Conservation (phyloP, 2,113 vertebrate genomes). For the Montifringilla adamsi region DNA sequence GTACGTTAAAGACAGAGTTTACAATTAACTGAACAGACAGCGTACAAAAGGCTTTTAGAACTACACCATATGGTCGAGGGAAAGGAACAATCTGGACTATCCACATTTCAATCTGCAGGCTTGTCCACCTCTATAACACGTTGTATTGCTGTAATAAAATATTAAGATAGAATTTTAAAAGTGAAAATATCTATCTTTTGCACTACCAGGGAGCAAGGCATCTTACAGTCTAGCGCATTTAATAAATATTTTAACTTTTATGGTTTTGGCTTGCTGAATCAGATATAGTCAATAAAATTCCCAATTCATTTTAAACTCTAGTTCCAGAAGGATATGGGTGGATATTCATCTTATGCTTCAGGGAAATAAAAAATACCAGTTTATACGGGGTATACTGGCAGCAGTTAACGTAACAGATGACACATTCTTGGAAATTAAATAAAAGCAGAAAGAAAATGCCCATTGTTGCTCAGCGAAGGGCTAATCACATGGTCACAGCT, state of each 20-base stretch:
- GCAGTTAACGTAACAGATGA: slow-evolving; percentile 75
- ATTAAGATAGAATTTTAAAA: slow-evolving; percentile 75
- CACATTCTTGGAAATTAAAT: slow-evolving; percentile 81
- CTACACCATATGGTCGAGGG: slow-evolving; percentile 81
- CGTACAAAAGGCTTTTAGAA: slow-evolving; percentile 83
- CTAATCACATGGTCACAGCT: slow-evolving; percentile 80
- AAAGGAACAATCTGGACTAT: slow-evolving; percentile 81
- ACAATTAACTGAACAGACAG: slow-evolving; percentile 82
- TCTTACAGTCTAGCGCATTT: slow-evolving; percentile 44
- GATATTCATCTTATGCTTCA: slow-evolving; percentile 72
- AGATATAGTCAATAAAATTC: slow-evolving; percentile 63
- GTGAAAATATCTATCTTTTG: slow-evolving; percentile 70
- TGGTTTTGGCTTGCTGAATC: slow-evolving; percentile 57
- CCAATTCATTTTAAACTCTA: slow-evolving; percentile 63
- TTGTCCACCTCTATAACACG: slow-evolving; percentile 82
- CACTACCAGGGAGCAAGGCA: slow-evolving; percentile 58
- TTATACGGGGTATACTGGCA: slow-evolving; percentile 72
- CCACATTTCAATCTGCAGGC: slow-evolving; percentile 79
- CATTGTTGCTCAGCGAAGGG: slow-evolving; percentile 74
- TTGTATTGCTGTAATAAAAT: slow-evolving; percentile 79
- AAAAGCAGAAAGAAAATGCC: slow-evolving; percentile 77
- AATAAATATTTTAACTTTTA: slow-evolving; percentile 67
- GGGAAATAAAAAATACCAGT: slow-evolving; percentile 69
- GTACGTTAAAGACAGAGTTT: slow-evolving; percentile 75
- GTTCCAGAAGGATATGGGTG: slow-evolving; percentile 71